Evolutionary conservation across 2,113 vertebrate species (phyloP), one percentile per base, ranked within the genome.

Genomic region (Scomber japonicus): DNA sequence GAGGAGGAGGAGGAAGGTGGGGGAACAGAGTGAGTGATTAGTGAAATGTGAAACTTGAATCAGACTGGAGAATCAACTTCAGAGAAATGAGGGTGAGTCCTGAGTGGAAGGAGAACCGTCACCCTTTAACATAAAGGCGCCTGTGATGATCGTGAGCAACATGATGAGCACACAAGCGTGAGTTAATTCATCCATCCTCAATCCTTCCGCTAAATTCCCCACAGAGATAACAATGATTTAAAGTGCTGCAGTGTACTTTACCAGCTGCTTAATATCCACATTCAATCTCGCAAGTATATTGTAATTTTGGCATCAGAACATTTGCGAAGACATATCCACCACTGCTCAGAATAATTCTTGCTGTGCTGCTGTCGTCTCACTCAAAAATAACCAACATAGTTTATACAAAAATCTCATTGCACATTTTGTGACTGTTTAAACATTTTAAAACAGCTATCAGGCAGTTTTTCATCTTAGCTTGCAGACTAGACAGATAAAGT

Each of bases 21-120:
- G 93, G 93, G 76, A 84, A 95, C 94, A 96, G 90, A 94, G 91
- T 92, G 90, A 94, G 91, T 82, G 88, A 91, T 95, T 93, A 96
- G 94, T 94, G 88, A 94, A 85, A 91, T 88, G 92, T 85, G 87
- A 40, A 40, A 40, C 35, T 40, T 40, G 35, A 92, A 91, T 86
- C 83, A 90, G 90, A 17, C 56, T 45, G 70, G 75, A 84, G 56
- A 84, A 86, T 85, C 74, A 90, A 83, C 84, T 88, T 83, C 68
- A 88, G 85, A 89, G 77, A 83, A 68, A 84, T 82, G 75, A 83
- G 84, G 79, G 76, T 67, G 88, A 89, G 79, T 80, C 75, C 82
- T 69, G 78, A 75, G 80, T 57, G 70, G 82, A 61, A 2, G 78
- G 68, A 78, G 71, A 83, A 78, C 71, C 30, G 40, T 61, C 78